Base-by-base conservation (phyloP, 2,888 invertebrate species). In the Galerucella nymphaeae region DNA sequence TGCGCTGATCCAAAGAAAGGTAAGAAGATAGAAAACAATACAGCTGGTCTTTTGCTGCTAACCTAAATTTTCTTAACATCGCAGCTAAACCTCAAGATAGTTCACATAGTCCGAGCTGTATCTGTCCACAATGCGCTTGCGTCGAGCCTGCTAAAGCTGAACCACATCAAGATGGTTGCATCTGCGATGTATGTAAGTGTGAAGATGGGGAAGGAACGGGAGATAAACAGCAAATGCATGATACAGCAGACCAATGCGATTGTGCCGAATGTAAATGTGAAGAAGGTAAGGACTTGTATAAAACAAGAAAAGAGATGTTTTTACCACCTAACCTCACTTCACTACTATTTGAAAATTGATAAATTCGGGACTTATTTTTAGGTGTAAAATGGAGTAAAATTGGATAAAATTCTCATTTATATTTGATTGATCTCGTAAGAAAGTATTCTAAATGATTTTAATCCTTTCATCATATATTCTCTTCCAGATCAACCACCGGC, bases 1-100 rank as follows among this genome's bases (percentile, higher is more conserved):
- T 75, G 75, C 38, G 66, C 63, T 10, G 75, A 75, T 58, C 68
- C 71, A 4, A 73, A 64, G 50, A 71, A 50, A 23, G 16, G 18
- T 38, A 11, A 41, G 18, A 62, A 68, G 8, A 16, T 30, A 4
- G 23, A 30, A 30, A 30, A 23, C 23, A 23, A 30, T 30, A 30
- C 5, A 30, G 3, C 23, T 23, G 23, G 23, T 8, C 8, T 30
- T 8, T 1, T 30, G 8, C 8, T 8, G 8, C 30, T 30, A 30
- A 30, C 8, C 30, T 30, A 1, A 30, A 30, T 8, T 38, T 38
- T 20, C 20, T n/a, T 48, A 5, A n/a, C 16, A n/a, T 20, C 11
- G 4, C 23, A 57, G 20, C 11, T 20, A 18, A 57, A 14, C 58
- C 53, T 53, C n/a, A n/a, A 16, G 50, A 50, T 16, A 16, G 10